Base-by-base conservation (phyloP, 2,888 invertebrate species). In the Andrena fulva region DNA sequence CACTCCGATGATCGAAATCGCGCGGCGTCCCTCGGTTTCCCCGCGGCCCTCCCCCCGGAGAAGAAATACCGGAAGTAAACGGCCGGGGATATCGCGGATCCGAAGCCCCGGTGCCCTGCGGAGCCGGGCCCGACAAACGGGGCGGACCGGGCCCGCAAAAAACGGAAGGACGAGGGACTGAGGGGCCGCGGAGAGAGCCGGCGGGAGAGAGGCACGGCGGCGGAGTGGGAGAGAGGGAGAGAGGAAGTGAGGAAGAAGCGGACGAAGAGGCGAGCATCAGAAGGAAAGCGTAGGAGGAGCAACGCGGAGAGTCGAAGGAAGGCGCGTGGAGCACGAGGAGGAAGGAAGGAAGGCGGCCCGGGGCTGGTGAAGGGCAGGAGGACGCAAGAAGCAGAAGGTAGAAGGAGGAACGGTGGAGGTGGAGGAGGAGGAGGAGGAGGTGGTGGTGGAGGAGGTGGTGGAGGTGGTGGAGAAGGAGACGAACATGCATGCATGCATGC, bases 211-310 rank as follows among this genome's bases (percentile, higher is more conserved):
- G 29, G 10, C 8, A 6, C 8, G 8, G 20, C 0, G 24, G 29
- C 4, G n/a, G 24, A 10, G 27, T 1, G 24, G 4, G 10, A 42
- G 20, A 3, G 42, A 0, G 31, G 20, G n/a, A 0, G 7, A 24
- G 24, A 24, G 16, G 2, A 8, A 24, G 7, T 0, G 6, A 35
- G 24, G 8, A 31, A 20, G 12, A 52, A 29, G 52, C 24, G 33
- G 50, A 54, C 8, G 16, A 35, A 33, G 27, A 33, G 50, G 20
- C 10, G 24, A 42, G 35, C 20, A 20, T 50, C 48, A 33, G 66
- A 67, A 77, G 80, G 54, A 80, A 80, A 77, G 79, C 79, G 81
- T 81, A 74, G 81, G 79, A 73, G 81, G 73, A 74, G 69, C 33
- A 10, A 35, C 8, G 35, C 56, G 33, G 10, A 63, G 52, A 71